Base-by-base conservation (phyloP, 2,113 vertebrate species). In the Datnioides undecimradiatus region DNA sequence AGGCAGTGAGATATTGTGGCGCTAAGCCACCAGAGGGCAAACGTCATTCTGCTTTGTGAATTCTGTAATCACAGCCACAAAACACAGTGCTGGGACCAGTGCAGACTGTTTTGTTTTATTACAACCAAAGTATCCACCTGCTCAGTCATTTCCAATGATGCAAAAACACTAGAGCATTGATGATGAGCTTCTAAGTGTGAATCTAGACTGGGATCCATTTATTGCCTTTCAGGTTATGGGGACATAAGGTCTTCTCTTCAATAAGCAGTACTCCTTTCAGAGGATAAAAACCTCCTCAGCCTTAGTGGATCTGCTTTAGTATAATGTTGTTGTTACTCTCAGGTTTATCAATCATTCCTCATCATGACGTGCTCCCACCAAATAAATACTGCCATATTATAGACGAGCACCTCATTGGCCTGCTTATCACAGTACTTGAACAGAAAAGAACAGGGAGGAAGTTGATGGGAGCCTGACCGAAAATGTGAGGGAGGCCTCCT, bases 391-490 rank as follows among this genome's bases (percentile, higher is more conserved):
- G 51, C 40, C n/a, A 11, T 58, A 5, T 72, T 54, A 74, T 12
- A 71, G 45, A 77, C 2, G 1, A 46, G 71, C 21, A 16, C 34
- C 48, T 83, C 38, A 57, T 51, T 66, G 65, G 43, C 27, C 82
- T 75, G 72, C 34, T 90, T 76, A 80, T 89, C 66, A 33, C 54
- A 63, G 76, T 60, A 46, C 45, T 52, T 73, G 40, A 73, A 80
- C 19, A 36, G 43, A 77, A 62, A 66, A 69, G 66, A 87, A 73
- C 62, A 52, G 52, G 34, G 34, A 49, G 76, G 76, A 73, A 58
- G 73, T 71, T 86, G 83, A 86, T 69, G 36, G 62, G 41, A 72
- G 78, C 36, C 76, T 86, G 82, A 82, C 69, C 27, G 55, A 79
- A 52, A 8, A 76, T 76, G 79, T 69, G 77, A 87, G 85, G 57